A percentile compares a stretch with the other conserved stretches of the same genome.
These are phyloP conservation scores for Echinops telfairi DNA, from an alignment of 2,113 vertebrate genomes.

Conservation along the genomic window DNA sequence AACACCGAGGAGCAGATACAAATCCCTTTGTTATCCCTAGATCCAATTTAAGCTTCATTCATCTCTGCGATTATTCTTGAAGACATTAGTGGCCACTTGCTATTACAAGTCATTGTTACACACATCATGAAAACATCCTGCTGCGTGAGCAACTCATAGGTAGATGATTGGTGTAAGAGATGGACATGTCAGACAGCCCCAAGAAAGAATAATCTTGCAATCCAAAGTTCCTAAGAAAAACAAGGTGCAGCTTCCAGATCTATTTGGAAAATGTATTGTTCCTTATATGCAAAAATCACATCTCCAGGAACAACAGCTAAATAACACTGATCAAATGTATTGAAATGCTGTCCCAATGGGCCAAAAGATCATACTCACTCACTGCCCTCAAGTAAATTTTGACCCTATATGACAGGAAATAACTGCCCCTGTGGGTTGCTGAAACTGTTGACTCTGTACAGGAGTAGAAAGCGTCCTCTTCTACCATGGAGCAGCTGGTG, in stretches of 20 bases:
- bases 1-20: not conserved
- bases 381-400: no score
- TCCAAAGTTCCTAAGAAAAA: not conserved
- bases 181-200: not conserved
- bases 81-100: not conserved
- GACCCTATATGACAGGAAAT: no score
- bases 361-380: not conserved
- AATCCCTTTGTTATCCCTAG: slow-evolving; percentile 28
- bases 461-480: no score
- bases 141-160: slow-evolving; percentile 22
- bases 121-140: slow-evolving; percentile 19
- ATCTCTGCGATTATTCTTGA: not conserved
- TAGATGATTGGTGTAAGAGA: not conserved
- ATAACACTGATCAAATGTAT: not conserved
- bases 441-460: no score
- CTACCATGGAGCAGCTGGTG: no score
- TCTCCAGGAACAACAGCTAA: not conserved
- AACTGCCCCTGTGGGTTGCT: no score
- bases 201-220: not conserved
- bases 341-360: not conserved
- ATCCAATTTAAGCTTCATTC: slow-evolving; percentile 1
- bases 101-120: not conserved
- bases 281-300: slow-evolving; percentile 34
- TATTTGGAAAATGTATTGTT: slow-evolving; percentile 47
- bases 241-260: not conserved